Percentiles rank a stretch among this genome's conserved stretches.
Conservation (phyloP, 2,113 vertebrate species). For the Tupaia tana region DNA sequence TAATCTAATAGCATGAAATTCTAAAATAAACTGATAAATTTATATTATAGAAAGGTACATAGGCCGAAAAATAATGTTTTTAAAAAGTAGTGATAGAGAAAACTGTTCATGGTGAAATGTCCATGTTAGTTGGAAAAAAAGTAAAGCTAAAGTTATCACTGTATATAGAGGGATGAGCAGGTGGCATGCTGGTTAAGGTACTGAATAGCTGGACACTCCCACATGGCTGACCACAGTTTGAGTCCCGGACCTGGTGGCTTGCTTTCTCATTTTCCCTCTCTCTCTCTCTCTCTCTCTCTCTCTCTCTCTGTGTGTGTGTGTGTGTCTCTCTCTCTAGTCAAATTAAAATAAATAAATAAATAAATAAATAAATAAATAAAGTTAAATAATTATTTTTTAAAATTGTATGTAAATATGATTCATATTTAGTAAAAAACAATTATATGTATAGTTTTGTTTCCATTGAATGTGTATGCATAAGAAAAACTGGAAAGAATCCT, state of each 20-base stretch:
- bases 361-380: no score
- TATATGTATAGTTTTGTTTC: not conserved
- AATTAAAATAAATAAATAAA: no score
- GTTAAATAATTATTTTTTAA: no score
- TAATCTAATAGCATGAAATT: not conserved
- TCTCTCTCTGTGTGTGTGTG: no score
- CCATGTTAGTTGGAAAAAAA: conserved; percentile 33
- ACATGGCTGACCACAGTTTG: no score
- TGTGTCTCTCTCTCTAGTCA: no score
- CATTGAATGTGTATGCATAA: not conserved
- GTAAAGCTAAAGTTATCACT: not conserved
- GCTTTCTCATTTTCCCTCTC: no score
- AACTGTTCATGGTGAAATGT: conserved; percentile 19
- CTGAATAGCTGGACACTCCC: no score
- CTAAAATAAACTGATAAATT: conserved; percentile 29
- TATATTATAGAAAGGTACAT: not conserved
- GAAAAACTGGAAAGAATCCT: conserved; percentile 12
- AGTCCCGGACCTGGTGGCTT: no score
- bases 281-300: no score
- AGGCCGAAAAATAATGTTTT: conserved; percentile 42
- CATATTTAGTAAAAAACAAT: conserved; percentile 27
- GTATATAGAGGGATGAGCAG: no score
- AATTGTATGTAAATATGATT: not conserved
- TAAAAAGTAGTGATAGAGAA: not conserved
- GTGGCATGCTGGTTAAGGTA: no score